Evolutionary conservation across 1,140 invertebrate genomes (phyloP), one percentile per base, ranked within the genome.

Genomic region (Olivierus martensii): DNA sequence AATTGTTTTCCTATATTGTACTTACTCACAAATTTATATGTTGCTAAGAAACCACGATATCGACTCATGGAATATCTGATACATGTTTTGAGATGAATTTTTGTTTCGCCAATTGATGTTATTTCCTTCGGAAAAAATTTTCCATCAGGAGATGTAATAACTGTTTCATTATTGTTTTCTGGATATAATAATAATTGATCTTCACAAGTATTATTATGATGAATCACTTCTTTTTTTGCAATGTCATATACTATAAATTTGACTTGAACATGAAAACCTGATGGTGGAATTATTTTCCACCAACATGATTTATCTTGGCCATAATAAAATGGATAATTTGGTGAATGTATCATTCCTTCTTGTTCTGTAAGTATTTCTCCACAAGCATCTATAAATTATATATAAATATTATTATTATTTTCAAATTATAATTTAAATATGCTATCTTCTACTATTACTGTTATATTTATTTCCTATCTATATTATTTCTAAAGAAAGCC

Each of bases 291-390:
- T 15, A 63, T 61, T 4, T 52, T 51, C 62, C 62, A 63, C 46
- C 49, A 50, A 36, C 62, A 63, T 0, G 53, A 55, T 18, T 56
- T 57, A 45, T 61, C 59, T 55, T 63, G 62, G 2, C 61, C 62
- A 28, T 63, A 63, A 49, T 63, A 63, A 38, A 39, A 54, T 7
- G 62, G 62, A 44, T 63, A 57, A 36, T 59, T 60, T 39, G 62
- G 62, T n/a, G 62, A 63, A 11, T 42, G 28, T 7, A 63, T 59
- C 1, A 44, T 49, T 11, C 62, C 62, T 45, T 51, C 35, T 19
- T 4, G 17, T 43, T 18, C 41, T 3, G 41, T 43, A 17, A 43
- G 7, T 22, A 9, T 17, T 2, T 22, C 41, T 4, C 9, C 41
- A 9, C 41, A 43, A 9, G 9, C 28, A 28, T 28, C 28, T 28